phyloP scores from a whole-genome alignment of 2,888 invertebrate genomes.

The Rhogogaster chlorosoma region DNA sequence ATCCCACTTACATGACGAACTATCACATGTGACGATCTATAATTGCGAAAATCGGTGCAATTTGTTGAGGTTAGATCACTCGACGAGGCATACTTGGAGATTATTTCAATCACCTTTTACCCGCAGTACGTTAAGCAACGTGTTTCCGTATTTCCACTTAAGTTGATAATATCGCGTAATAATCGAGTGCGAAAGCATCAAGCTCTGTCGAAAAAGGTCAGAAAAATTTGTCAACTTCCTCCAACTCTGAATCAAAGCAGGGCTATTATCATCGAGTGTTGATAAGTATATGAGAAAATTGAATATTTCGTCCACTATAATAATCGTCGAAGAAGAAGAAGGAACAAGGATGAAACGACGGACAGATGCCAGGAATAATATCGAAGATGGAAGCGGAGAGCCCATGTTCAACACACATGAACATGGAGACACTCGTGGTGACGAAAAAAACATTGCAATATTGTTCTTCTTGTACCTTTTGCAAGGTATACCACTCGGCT shows the following conservation, averaged over 20 bases:
- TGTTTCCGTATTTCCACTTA: not conserved
- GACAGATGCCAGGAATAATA: constrained; percentile 53
- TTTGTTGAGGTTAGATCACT: constrained; percentile 28
- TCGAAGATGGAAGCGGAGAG: constrained; percentile 49
- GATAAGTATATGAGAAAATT: not conserved
- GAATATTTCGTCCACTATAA: not conserved
- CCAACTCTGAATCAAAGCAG: not conserved
- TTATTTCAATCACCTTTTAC: not conserved
- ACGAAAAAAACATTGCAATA: constrained; percentile 90
- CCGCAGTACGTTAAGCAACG: not conserved
- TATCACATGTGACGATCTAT: not conserved
- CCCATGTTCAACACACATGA: constrained; percentile 59
- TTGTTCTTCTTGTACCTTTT: constrained; percentile 95
- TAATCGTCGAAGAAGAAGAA: too few relatives aligned
- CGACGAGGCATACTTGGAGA: not conserved
- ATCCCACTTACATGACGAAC: not conserved
- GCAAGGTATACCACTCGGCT: constrained; percentile 96
- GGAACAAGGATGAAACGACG: constrained; percentile 60
- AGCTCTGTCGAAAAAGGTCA: not conserved
- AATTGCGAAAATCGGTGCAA: not conserved
- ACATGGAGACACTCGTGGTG: constrained; percentile 80
- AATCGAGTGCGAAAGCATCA: not conserved
- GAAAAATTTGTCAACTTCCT: not conserved
- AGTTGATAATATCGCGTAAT: not conserved
- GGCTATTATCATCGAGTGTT: not conserved